Evolutionary conservation across 1,140 invertebrate species (phyloP).

Genomic region (Pseudomyrmex gracilis): DNA sequence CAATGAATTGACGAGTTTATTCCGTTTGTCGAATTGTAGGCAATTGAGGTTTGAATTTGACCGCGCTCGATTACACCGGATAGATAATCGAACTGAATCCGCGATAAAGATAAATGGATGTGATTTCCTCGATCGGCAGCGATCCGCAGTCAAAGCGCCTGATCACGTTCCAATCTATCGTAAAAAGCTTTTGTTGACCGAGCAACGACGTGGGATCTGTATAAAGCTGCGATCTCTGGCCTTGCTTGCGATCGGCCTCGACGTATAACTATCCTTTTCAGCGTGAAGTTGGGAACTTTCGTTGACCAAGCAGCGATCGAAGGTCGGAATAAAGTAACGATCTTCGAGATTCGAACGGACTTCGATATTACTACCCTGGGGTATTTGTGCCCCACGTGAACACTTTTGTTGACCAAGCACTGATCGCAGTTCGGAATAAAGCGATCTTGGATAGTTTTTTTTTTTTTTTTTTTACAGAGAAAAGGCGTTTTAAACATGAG

Average conservation of each 20-base stretch:
- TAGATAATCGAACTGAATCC: slow-evolving; percentile 18
- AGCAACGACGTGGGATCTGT: slow-evolving; percentile 31
- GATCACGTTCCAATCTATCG: slow-evolving; percentile 36
- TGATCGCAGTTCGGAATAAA: slow-evolving; percentile 11
- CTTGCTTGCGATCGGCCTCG: neutral
- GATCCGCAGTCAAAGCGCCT: slow-evolving; percentile 21
- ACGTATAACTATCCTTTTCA: slow-evolving; percentile 12
- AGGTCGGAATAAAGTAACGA: slow-evolving; percentile 33
- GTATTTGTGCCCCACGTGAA: neutral
- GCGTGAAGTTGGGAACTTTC: slow-evolving; percentile 24
- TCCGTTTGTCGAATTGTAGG: slow-evolving; percentile 28
- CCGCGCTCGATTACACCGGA: slow-evolving; percentile 19
- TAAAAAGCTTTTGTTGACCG: slow-evolving; percentile 56
- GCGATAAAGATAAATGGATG: slow-evolving; percentile 53
- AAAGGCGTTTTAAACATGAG: too few relatives aligned
- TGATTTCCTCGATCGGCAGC: slow-evolving; percentile 20
- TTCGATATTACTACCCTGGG: neutral
- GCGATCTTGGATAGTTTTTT: neutral
- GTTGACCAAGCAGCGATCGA: slow-evolving; percentile 34
- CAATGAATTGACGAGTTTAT: slow-evolving; percentile 38
- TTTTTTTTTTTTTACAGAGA: too few relatives aligned
- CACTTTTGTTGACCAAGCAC: slow-evolving; percentile 35
- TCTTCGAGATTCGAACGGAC: slow-evolving; percentile 1
- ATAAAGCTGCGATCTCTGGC: slow-evolving; percentile 42
- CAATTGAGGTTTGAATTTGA: slow-evolving; percentile 31